Evolutionary conservation across 2,888 invertebrate genomes (phyloP).

Genomic region (Xestia ashworthii): DNA sequence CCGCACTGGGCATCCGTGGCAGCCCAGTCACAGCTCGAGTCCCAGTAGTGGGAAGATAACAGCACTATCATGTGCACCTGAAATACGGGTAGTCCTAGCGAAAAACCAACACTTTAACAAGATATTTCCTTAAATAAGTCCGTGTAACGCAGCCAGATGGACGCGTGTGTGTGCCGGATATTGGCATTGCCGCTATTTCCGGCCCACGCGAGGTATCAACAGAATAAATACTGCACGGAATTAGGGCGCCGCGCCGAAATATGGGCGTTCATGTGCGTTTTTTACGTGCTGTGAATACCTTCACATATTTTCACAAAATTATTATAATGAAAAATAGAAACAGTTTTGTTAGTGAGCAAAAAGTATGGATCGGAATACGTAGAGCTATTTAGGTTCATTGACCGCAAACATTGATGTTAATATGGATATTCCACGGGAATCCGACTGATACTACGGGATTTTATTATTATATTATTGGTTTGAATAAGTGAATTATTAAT

Average conservation of each 20-base stretch:
- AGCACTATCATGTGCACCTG: background rate
- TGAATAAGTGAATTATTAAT: no score
- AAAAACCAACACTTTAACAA: conserved; percentile 13
- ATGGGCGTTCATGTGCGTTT: conserved; percentile 14
- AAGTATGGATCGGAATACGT: no score
- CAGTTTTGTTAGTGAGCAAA: background rate
- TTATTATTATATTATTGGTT: no score
- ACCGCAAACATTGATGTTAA: no score
- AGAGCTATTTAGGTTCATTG: no score
- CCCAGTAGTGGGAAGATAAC: background rate
- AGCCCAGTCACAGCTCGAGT: no score
- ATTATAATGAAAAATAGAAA: background rate
- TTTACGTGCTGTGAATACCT: conserved; percentile 1
- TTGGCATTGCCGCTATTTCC: conserved; percentile 85
- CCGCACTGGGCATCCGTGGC: no score
- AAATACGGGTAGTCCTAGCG: background rate
- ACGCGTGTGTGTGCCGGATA: conserved; percentile 76
- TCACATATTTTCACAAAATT: background rate
- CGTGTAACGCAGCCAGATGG: conserved; percentile 47
- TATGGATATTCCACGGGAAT: no score
- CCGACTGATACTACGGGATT: no score
- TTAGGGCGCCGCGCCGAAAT: conserved; percentile 46
- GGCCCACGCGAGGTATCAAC: conserved; percentile 74
- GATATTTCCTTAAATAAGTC: conserved; percentile 51
- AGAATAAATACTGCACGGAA: conserved; percentile 68